A percentile compares a stretch with the other conserved stretches of the same genome.
Conservation (phyloP, 35 echinoderm and acorn worm genomes). For the Hemicentrotus pulcherrimus region DNA sequence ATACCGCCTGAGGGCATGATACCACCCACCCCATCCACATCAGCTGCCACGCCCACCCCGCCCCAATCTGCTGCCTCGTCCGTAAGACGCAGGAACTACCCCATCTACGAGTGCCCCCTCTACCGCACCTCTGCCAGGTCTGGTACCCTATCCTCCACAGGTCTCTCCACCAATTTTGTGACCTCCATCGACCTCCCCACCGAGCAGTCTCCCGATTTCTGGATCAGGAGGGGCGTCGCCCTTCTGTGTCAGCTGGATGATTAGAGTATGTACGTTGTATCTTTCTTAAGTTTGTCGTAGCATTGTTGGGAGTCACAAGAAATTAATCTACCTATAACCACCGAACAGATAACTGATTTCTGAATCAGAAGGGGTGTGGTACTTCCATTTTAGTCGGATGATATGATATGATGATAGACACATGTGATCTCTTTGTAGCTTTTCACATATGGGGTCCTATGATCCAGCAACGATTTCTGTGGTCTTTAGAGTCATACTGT, state of each 20-base stretch:
- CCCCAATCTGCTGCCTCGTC: constrained; percentile 32
- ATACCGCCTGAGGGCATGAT: constrained; percentile 43
- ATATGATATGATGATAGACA: background rate
- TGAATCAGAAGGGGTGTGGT: constrained; percentile 84
- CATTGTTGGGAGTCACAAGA: too few relatives aligned
- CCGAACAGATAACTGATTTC: constrained; percentile 60
- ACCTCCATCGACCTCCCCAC: constrained; percentile 82
- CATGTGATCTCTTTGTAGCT: too few relatives aligned
- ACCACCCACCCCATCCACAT: constrained; percentile 36
- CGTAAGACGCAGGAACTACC: background rate
- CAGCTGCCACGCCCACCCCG: constrained; percentile 39
- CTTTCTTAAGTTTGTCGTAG: background rate
- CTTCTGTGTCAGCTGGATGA: constrained; percentile 87
- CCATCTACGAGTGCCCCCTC: constrained; percentile 85
- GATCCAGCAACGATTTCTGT: too few relatives aligned
- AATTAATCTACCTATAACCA: constrained; percentile 63
- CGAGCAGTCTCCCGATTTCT: constrained; percentile 70
- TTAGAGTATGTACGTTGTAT: background rate
- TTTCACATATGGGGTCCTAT: too few relatives aligned
- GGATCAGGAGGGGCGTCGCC: constrained; percentile 83
- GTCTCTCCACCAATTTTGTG: constrained; percentile 96
- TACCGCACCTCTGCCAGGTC: constrained; percentile 90
- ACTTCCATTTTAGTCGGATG: constrained; percentile 74
- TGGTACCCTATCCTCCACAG: constrained; percentile 93
- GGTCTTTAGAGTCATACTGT: too few relatives aligned